Percentiles rank a stretch among this genome's conserved stretches.
phyloP scores from a whole-genome alignment of 2,888 invertebrate species.

The Lasius fuliginosus region DNA sequence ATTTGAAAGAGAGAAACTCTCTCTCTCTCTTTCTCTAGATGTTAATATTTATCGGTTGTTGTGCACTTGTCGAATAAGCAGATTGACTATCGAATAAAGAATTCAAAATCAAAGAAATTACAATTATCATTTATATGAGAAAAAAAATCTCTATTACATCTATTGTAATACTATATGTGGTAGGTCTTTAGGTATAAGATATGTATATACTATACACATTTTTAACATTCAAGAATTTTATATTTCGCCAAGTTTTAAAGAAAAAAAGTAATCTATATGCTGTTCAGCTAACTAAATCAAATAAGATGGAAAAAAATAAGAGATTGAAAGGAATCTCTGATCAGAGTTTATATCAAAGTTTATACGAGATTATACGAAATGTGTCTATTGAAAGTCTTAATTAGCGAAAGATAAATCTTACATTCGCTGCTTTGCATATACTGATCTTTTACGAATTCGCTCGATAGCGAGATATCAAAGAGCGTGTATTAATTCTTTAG shows the following conservation, averaged over 20 bases:
- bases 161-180: neutral
- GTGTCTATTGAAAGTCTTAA: conserved; percentile 8
- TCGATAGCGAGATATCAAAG: conserved; percentile 29
- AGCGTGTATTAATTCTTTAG: conserved; percentile 36
- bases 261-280: neutral
- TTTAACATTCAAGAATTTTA: neutral
- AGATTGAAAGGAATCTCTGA: neutral
- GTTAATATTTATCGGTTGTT: neutral
- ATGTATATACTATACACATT: neutral
- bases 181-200: neutral
- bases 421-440: conserved; percentile 9
- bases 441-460: neutral
- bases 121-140: neutral
- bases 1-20: neutral
- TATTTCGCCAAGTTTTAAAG: neutral
- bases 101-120: neutral
- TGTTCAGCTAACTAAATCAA: neutral
- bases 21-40: neutral
- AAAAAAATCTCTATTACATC: neutral
- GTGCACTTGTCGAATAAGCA: neutral
- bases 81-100: neutral
- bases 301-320: neutral
- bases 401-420: conserved; percentile 37
- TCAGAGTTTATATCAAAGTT: neutral
- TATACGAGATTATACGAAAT: neutral